Percentiles rank a stretch among this genome's conserved stretches.
These are phyloP conservation scores for Tokudaia muenninki DNA, from an alignment of 2,797 vertebrate genomes.

Conservation along the genomic window DNA sequence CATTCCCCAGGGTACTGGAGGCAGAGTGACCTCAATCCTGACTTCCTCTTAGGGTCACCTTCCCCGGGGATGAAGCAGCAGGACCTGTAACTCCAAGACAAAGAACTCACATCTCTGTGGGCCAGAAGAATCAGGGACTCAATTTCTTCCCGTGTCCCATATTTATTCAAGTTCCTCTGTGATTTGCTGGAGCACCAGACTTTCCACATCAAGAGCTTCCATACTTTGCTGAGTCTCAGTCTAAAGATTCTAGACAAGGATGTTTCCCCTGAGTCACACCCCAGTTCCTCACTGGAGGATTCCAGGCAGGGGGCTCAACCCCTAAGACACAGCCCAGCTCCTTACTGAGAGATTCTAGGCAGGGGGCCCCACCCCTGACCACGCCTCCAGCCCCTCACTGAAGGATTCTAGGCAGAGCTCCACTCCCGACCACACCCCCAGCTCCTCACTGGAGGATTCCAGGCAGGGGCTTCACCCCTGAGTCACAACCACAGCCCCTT, in stretches of 20 bases:
- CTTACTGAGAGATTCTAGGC: not conserved
- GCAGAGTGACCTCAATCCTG: conserved; percentile 37
- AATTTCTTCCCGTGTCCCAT: not conserved
- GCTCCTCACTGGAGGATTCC: not conserved
- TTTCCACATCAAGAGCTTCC: not conserved
- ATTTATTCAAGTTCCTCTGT: not conserved
- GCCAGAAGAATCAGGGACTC: not conserved
- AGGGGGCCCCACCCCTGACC: not conserved
- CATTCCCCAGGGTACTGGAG: not conserved
- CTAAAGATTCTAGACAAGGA: not conserved
- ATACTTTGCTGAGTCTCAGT: not conserved
- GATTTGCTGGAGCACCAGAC: not conserved
- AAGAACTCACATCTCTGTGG: fast-evolving
- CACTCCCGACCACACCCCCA: not conserved
- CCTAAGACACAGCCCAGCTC: not conserved
- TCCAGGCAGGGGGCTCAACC: not conserved
- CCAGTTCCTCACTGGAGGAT: not conserved
- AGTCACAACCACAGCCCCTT: not conserved
- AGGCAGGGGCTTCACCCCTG: not conserved
- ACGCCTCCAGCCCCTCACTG: not conserved
- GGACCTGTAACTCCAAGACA: not conserved
- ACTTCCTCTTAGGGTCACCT: conserved; percentile 29
- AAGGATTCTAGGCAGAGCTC: not conserved
- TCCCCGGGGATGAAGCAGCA: not conserved
- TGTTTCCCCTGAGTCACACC: not conserved